Evolutionary conservation across 2,888 invertebrate species (phyloP), one percentile per base, ranked within the genome.

Genomic region (Dioctria rufipes): DNA sequence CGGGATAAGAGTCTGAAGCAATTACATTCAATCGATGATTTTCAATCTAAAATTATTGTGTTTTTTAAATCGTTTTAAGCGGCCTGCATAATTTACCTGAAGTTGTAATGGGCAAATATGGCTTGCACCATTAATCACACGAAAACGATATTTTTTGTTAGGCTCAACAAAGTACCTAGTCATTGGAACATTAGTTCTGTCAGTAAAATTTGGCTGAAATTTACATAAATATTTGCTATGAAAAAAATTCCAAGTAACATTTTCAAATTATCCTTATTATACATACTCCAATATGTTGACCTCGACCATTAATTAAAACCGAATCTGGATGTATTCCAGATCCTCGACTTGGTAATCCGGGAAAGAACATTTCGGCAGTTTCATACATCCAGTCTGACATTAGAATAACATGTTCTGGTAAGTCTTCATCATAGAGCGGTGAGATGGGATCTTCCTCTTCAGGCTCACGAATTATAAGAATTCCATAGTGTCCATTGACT

Each of bases 321-420:
- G 86, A 85, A 71, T 85, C 84, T 0, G 88, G 86, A 66, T 75
- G 81, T 49, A 85, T 85, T 39, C 86, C 85, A 5, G 40, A 42
- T 0, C 83, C 51, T 78, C 83, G 81, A 25, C 83, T 71, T 67
- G 84, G 85, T 3, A 86, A 81, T 0, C 88, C 88, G 1, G 87
- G 87, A 40, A 83, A 80, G 80, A 84, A 84, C 79, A 86, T 84
- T 78, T 87, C 86, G 3, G 86, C 92, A 9, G 93, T 87, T 82
- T 91, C 90, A 84, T 94, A 93, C 83, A 93, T 92, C 96, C 96
- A 97, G 86, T 96, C 96, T 2, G 93, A 91, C 6, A 96, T 90
- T 40, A 92, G 88, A 85, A 96, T 92, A 3, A 92, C 91, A 88
- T 96, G 95, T 69, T 93, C 92, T 2, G 88, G 87, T 46, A 90